phyloP scores from a whole-genome alignment of 2,113 vertebrate species.

The Callithrix jacchus region DNA sequence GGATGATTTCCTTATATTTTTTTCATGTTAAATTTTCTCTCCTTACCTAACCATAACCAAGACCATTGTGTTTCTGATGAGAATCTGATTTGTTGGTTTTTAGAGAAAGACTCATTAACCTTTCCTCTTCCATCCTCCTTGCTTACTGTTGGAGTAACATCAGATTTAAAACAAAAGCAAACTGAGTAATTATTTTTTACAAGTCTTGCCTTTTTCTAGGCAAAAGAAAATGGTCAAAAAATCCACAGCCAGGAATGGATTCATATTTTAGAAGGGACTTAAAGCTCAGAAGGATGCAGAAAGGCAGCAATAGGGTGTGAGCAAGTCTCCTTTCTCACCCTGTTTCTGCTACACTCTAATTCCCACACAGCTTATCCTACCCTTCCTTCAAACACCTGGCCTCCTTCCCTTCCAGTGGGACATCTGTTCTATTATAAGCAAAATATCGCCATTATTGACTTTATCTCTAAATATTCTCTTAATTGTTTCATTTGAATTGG shows the following conservation, averaged over 20 bases:
- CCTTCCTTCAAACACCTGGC: not conserved
- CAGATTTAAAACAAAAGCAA: conserved; percentile 76
- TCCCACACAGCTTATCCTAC: not conserved
- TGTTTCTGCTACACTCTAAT: not conserved
- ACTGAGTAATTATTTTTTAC: not conserved
- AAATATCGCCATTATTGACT: not conserved
- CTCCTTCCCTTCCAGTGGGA: not conserved
- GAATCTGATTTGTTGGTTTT: conserved; percentile 76
- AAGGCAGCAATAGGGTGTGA: not conserved
- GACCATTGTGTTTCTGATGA: conserved; percentile 74
- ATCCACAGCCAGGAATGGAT: not conserved
- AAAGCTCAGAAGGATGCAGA: not conserved
- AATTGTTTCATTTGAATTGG: not conserved
- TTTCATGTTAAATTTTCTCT: conserved; percentile 69
- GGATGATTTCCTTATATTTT: conserved; percentile 71
- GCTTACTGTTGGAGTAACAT: conserved; percentile 80
- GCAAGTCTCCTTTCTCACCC: not conserved
- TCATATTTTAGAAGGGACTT: not conserved
- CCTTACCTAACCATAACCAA: conserved; percentile 74
- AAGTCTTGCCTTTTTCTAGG: conserved; percentile 33
- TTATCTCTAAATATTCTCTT: not conserved
- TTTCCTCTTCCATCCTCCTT: conserved; percentile 70
- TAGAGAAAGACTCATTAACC: conserved; percentile 74
- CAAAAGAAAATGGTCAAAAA: conserved; percentile 4
- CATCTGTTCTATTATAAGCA: not conserved